Conservation (phyloP, 2,113 vertebrate genomes). For the Rhegmatorhina hoffmannsi region DNA sequence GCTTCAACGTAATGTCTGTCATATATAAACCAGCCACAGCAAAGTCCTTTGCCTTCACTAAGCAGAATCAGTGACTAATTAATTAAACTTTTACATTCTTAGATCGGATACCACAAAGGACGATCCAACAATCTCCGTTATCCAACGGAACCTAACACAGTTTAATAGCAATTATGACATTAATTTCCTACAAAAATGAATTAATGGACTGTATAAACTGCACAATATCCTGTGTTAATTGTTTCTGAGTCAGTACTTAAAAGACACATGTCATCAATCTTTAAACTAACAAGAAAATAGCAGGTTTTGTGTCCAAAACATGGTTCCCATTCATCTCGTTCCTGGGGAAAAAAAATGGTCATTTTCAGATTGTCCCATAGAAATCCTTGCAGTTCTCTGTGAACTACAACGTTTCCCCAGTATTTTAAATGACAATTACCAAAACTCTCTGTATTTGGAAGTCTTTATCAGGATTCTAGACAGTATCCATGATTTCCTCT, state of each 20-base stretch:
- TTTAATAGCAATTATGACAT: background rate
- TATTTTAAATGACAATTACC: background rate
- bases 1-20: background rate
- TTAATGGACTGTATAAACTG: background rate
- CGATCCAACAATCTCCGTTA: background rate
- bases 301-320: background rate
- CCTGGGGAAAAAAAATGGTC: background rate
- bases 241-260: background rate
- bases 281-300: background rate
- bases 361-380: background rate
- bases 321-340: background rate
- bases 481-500: slow-evolving; percentile 33
- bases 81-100: background rate
- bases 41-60: background rate
- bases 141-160: background rate
- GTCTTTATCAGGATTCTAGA: slow-evolving; percentile 49
- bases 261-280: background rate
- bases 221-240: background rate
- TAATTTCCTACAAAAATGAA: background rate
- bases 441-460: background rate
- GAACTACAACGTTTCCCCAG: background rate
- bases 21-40: background rate
- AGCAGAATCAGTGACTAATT: background rate
- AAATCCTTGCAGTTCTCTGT: slow-evolving; percentile 6
- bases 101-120: background rate